A percentile compares a stretch with the other conserved stretches of the same genome.
These are phyloP conservation scores for Phrynocephalus versicolor DNA, from an alignment of 2,113 vertebrate genomes.

Conservation along the genomic window DNA sequence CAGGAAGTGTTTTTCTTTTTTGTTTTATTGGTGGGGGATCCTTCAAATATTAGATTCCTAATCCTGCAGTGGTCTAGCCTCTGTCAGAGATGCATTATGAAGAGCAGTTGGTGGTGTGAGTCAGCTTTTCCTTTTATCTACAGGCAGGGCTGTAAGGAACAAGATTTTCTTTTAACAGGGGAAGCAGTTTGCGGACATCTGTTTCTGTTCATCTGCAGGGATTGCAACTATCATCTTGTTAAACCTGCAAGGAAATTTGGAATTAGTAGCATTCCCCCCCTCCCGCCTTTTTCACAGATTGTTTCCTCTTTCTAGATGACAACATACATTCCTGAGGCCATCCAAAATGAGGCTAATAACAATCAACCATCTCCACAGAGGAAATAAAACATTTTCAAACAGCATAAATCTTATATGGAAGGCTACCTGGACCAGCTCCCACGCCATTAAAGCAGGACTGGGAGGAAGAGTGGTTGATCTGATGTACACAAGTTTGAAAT, in stretches of 20 bases:
- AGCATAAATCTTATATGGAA: conserved; percentile 20
- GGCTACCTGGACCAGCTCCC: background rate
- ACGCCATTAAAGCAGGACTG: background rate
- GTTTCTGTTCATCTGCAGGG: background rate
- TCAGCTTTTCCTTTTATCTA: background rate
- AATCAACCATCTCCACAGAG: background rate
- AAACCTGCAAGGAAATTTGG: conserved; percentile 23
- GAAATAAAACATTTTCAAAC: conserved; percentile 6
- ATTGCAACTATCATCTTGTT: background rate
- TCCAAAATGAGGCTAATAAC: conserved; percentile 7
- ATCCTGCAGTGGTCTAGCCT: background rate
- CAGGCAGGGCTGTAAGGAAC: background rate
- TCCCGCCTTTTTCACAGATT: background rate
- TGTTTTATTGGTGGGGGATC: background rate
- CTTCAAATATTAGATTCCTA: background rate
- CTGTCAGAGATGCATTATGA: background rate
- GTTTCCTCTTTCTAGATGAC: background rate
- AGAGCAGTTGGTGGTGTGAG: background rate
- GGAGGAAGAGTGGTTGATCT: background rate
- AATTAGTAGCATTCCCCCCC: background rate
- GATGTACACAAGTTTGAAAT: conserved; percentile 4
- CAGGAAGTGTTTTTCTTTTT: background rate
- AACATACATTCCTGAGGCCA: background rate
- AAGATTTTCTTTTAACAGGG: background rate
- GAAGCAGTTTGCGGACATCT: background rate